Base-by-base conservation (phyloP, 2,113 vertebrate genomes). In the Collichthys lucidus region DNA sequence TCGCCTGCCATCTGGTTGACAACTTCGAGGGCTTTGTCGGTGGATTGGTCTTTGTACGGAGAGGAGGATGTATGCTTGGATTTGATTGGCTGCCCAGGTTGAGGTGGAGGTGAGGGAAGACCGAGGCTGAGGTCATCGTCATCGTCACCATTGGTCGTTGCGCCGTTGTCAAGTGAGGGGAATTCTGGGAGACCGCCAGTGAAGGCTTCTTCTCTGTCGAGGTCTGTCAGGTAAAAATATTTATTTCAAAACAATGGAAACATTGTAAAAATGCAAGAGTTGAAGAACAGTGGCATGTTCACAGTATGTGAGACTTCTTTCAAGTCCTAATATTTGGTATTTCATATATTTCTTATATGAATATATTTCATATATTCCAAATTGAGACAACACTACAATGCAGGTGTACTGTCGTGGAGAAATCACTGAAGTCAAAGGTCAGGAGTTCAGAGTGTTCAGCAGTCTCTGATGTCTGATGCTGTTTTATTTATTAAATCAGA, bases 111-210 rank as follows among this genome's bases (percentile, higher is more conserved):
- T 1, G 68, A 35, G 26, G 97, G 96, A 67, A 98, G 87, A 52
- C 96, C 94, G 0, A 98, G 94, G 90, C 97, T 98, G 66, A 94
- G 87, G 72, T 95, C 94, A 0, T 95, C 97, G 0, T 95, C 97
- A 0, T 98, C 97, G 0, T 97, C 97, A 0, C 97, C 96, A 0
- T 98, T 98, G 85, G 96, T 98, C 60, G 94, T 95, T 0, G 24
- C n/a, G 31, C 96, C 97, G 0, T 98, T 97, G 91, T 99, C 97
- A 66, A 98, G 84, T 5, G 97, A 98, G n/a, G 97, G 97, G 80
- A 99, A 98, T 79, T 98, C 97, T 56, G 92, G 90, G 19, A 99
- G 96, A 61, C 96, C 97, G 84, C 94, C 94, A 3, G 94, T 65
- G 1, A 99, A 99, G 16, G 91, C 95, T 85, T 98, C 98, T 73